A percentile compares a stretch with the other conserved stretches of the same genome.
These are phyloP conservation scores for Dryoscopus gambensis DNA, from an alignment of 2,113 vertebrate genomes.

Conservation along the genomic window DNA sequence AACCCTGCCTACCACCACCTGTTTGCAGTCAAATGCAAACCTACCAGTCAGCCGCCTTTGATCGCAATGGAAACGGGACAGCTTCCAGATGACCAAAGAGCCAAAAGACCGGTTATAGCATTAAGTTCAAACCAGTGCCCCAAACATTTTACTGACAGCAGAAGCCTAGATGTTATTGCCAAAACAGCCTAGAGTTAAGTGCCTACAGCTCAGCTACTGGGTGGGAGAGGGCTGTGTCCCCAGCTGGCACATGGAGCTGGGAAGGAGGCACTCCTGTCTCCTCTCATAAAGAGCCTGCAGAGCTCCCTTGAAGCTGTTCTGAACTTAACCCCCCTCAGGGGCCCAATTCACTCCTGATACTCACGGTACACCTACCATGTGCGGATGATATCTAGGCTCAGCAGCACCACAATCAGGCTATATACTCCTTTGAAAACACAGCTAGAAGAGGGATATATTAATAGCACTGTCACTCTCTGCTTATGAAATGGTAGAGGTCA, in stretches of 20 bases:
- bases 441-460: slow-evolving; percentile 18
- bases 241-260: background rate
- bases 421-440: background rate
- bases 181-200: background rate
- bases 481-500: slow-evolving; percentile 41
- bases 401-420: background rate
- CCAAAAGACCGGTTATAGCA: background rate
- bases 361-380: background rate
- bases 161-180: background rate
- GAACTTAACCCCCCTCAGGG: background rate
- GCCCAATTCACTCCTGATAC: background rate
- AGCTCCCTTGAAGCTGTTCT: background rate
- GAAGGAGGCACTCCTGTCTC: background rate
- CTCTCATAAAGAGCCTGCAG: background rate
- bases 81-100: background rate
- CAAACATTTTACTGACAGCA: background rate
- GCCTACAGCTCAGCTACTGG: background rate
- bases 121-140: background rate
- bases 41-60: background rate
- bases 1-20: background rate
- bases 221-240: background rate
- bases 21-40: background rate
- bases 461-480: slow-evolving; percentile 21
- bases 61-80: background rate
- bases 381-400: background rate